These are phyloP conservation scores for Acrocyrtus sp. DNA, from an alignment of 2,888 invertebrate species.

Conservation along the genomic window DNA sequence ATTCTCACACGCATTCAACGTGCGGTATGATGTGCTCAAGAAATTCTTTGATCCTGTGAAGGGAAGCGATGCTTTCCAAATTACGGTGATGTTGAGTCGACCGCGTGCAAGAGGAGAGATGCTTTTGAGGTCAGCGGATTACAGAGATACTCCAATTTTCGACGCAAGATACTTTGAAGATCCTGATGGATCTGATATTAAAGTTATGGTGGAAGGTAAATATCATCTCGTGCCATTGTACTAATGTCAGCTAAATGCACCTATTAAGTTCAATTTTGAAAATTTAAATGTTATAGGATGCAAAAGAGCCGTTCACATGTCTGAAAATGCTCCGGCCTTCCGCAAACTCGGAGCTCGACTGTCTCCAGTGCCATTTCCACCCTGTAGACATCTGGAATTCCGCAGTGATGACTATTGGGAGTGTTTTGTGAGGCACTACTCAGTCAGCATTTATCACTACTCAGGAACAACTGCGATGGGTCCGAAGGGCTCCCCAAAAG, in stretches of 20 bases:
- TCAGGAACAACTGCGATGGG: slow-evolving; percentile 56
- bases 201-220: slow-evolving; percentile 58
- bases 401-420: slow-evolving; percentile 55
- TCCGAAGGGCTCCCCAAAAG: slow-evolving; percentile 25
- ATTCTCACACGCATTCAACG: slow-evolving; percentile 56
- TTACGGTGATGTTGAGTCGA: slow-evolving; percentile 54
- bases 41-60: slow-evolving; percentile 56
- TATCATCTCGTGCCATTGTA: no score
- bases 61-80: slow-evolving; percentile 58
- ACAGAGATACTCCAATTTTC: slow-evolving; percentile 36
- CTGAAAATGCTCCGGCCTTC: slow-evolving; percentile 48
- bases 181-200: slow-evolving; percentile 50
- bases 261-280: no score
- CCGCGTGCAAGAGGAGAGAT: slow-evolving; percentile 54
- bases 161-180: slow-evolving; percentile 62
- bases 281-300: no score
- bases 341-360: slow-evolving; percentile 42
- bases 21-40: slow-evolving; percentile 34
- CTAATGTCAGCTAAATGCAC: no score
- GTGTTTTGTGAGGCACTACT: slow-evolving; percentile 50
- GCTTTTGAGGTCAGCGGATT: slow-evolving; percentile 19
- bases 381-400: slow-evolving; percentile 52
- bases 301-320: slow-evolving; percentile 42
- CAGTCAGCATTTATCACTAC: slow-evolving; percentile 55
- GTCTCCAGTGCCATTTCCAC: slow-evolving; percentile 46